A percentile compares a stretch with the other conserved stretches of the same genome.
phyloP scores from a whole-genome alignment of 2,113 vertebrate genomes.

The Oryzias woworae region DNA sequence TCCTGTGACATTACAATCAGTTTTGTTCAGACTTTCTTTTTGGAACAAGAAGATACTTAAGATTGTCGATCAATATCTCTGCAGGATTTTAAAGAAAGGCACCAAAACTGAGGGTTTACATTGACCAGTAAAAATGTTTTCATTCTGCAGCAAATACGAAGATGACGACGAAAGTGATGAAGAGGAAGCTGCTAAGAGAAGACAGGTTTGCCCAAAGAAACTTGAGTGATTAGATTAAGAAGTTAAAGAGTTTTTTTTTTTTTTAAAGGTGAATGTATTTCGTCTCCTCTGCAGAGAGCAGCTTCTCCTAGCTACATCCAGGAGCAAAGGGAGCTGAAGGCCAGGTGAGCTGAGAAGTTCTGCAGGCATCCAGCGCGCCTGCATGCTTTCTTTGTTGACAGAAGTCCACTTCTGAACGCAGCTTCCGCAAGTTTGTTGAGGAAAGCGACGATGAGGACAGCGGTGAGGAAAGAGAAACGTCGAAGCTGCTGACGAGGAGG shows the following conservation, averaged over 20 bases:
- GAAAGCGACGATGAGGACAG: constrained; percentile 70
- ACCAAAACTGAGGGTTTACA: background rate
- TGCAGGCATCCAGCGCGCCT: rapidly evolving
- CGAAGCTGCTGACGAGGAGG: constrained; percentile 77
- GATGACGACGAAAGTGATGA: constrained; percentile 82
- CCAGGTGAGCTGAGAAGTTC: constrained; percentile 72
- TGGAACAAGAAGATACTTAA: too few species aligned
- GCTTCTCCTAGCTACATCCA: constrained; percentile 83
- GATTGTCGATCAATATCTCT: too few species aligned
- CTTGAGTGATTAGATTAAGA: rapidly evolving
- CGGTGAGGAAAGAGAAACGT: constrained; percentile 34
- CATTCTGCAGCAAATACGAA: constrained; percentile 82
- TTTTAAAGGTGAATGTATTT: background rate
- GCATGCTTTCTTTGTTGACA: background rate
- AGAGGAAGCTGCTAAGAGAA: constrained; percentile 64
- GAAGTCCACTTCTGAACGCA: constrained; percentile 35
- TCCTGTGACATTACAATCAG: too few species aligned
- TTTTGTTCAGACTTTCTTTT: too few species aligned
- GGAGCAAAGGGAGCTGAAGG: constrained; percentile 84
- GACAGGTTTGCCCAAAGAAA: constrained; percentile 39
- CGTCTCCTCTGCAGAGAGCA: constrained; percentile 62
- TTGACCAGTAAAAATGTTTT: background rate
- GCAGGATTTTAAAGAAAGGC: too few species aligned
- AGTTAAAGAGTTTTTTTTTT: background rate
- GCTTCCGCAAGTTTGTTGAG: constrained; percentile 83